Percentiles rank a stretch among this genome's conserved stretches.
Conservation (phyloP, 2,888 invertebrate species). For the Drosophila bunnanda region DNA sequence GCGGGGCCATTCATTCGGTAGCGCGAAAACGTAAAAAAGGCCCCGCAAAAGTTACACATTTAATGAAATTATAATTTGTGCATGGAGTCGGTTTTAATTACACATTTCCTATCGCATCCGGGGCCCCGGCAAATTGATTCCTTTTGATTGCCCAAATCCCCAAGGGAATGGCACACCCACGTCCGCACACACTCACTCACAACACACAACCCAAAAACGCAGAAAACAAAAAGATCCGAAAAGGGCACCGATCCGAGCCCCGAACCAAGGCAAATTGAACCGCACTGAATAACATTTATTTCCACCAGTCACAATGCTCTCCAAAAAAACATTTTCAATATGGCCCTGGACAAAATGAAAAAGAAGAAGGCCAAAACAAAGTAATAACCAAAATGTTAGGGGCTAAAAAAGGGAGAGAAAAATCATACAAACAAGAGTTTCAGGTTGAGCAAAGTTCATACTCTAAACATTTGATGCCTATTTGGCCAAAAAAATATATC, state of each 20-base stretch:
- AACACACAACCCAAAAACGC: neutral
- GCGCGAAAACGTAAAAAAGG: neutral
- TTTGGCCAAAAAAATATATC: too few species aligned
- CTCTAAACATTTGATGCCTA: neutral
- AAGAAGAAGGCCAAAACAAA: constrained; percentile 1
- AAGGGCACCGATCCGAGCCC: constrained; percentile 1
- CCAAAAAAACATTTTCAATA: constrained; percentile 26
- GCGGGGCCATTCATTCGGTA: constrained; percentile 9
- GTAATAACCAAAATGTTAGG: constrained; percentile 1
- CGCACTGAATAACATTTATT: constrained; percentile 25
- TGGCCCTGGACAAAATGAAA: neutral
- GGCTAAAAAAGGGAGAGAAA: neutral
- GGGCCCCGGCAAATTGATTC: constrained; percentile 57
- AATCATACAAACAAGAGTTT: neutral
- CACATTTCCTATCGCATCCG: constrained; percentile 52
- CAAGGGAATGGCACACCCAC: constrained; percentile 29
- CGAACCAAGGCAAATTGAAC: neutral
- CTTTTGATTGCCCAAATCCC: constrained; percentile 64
- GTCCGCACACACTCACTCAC: neutral
- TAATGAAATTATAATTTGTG: constrained; percentile 45
- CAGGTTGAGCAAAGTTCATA: neutral
- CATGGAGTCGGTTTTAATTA: constrained; percentile 62
- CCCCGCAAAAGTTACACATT: constrained; percentile 44
- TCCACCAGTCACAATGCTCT: constrained; percentile 5
- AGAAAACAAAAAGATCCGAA: neutral